Evolutionary conservation across 2,888 invertebrate genomes (phyloP), one percentile per base, ranked within the genome.

Genomic region (Drosophila hamatofila): DNA sequence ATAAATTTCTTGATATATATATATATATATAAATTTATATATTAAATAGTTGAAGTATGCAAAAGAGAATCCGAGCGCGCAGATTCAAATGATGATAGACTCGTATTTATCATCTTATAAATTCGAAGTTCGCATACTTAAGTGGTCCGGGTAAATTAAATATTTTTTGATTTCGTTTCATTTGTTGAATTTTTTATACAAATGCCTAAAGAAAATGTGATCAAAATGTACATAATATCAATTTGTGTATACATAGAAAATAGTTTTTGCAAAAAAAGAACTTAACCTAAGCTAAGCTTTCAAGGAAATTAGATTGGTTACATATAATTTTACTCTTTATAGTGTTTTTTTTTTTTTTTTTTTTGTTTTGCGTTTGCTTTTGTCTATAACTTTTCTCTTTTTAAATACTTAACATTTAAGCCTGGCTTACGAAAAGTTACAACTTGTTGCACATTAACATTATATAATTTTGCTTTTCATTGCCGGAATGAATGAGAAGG

Each of bases 401-500:
- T 30, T 18, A 72, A 86, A 86, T 84, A 86, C 84, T 88, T 88
- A 85, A 80, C 33, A 72, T 66, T 83, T 86, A 86, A 86, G 83
- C 70, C 83, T 69, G 75, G 78, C 83, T 80, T 78, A 64, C 58
- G 51, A 71, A 60, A 61, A 61, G 48, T 83, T 75, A 59, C 49
- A 58, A 46, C 62, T 63, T 62, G 44, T 60, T 65, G 71, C 63
- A 72, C 64, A 66, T 67, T 70, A 60, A 70, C 46, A 61, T 59
- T 42, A 59, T 25, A 64, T 37, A 67, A 67, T 72, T 78, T 76
- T 63, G 41, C 58, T 64, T 66, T 87, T 86, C 83, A 83, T 84
- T 87, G 74, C 80, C 87, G 90, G 90, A 90, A 90, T 90, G 90
- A 91, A 85, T 88, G 72, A 78, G 75, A 72, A 75, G 63, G 59